phyloP scores from a whole-genome alignment of 2,113 vertebrate species.

The Laticauda colubrina region DNA sequence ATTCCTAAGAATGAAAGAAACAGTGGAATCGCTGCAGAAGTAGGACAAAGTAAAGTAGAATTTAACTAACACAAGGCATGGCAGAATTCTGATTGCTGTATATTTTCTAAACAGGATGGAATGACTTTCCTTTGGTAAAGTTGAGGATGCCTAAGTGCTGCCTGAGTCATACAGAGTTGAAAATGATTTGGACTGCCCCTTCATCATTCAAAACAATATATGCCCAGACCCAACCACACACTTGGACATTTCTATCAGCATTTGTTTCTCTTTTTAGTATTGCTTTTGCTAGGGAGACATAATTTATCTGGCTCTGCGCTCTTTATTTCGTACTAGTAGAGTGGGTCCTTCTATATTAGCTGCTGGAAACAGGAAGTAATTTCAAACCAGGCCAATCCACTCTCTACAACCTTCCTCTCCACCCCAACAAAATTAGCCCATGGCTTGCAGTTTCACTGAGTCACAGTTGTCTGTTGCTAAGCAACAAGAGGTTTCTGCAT shows the following conservation, averaged over 20 bases:
- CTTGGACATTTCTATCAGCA: neutral
- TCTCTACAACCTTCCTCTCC: neutral
- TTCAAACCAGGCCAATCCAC: neutral
- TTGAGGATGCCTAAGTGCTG: neutral
- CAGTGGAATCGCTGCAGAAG: neutral
- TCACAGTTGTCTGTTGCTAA: constrained; percentile 47
- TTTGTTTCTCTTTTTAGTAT: accelerated
- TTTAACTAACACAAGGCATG: neutral
- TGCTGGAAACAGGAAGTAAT: constrained; percentile 18
- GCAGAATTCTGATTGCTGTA: neutral
- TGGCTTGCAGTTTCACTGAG: constrained; percentile 19
- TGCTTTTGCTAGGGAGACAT: neutral
- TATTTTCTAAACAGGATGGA: neutral
- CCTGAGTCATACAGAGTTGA: neutral
- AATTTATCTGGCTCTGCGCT: neutral
- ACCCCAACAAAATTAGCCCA: constrained; percentile 13
- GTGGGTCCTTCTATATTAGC: neutral
- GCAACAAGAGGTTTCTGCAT: constrained; percentile 42
- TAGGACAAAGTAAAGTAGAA: neutral
- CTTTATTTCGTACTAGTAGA: constrained; percentile 1
- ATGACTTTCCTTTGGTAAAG: neutral
- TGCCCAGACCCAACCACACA: neutral
- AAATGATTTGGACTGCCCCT: neutral
- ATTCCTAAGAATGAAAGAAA: neutral
- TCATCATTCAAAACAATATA: neutral